Evolutionary conservation across 2,797 vertebrate genomes (phyloP).

Genomic region (Gobionotothen gibberifrons): DNA sequence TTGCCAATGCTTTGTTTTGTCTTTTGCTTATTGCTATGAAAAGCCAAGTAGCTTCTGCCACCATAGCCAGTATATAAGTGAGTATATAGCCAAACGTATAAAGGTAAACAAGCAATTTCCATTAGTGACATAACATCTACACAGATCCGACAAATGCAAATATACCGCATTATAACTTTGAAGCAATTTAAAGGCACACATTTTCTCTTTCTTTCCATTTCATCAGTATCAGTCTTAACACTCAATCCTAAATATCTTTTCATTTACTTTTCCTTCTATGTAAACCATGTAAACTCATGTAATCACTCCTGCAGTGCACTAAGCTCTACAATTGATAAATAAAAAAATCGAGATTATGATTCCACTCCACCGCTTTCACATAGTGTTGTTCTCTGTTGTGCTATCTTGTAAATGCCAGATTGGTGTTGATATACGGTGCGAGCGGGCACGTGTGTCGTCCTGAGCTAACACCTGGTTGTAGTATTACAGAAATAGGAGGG

Average conservation of each 20-base stretch:
- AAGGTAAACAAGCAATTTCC: background rate
- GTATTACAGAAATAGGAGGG: constrained; percentile 30
- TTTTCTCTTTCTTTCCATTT: constrained; percentile 10
- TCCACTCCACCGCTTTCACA: constrained; percentile 38
- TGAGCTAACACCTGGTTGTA: constrained; percentile 38
- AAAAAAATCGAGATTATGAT: constrained; percentile 40
- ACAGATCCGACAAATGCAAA: constrained; percentile 6
- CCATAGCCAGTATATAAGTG: background rate
- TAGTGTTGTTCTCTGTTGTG: constrained; percentile 26
- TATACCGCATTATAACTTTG: constrained; percentile 4
- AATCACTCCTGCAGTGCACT: constrained; percentile 14
- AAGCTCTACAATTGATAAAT: constrained; percentile 27
- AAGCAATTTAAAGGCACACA: background rate
- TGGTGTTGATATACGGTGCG: constrained; percentile 55
- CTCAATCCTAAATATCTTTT: background rate
- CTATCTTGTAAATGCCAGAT: constrained; percentile 54
- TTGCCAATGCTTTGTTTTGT: constrained; percentile 37
- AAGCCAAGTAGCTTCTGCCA: background rate
- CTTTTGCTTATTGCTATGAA: background rate
- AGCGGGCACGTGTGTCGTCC: constrained; percentile 26
- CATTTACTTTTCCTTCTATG: constrained; percentile 19
- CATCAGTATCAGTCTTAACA: constrained; percentile 29
- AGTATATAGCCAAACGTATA: background rate
- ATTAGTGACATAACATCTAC: background rate
- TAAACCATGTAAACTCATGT: constrained; percentile 17